These are phyloP conservation scores for Aspidiotus rigidus DNA, from an alignment of 2,888 invertebrate genomes.

Conservation along the genomic window DNA sequence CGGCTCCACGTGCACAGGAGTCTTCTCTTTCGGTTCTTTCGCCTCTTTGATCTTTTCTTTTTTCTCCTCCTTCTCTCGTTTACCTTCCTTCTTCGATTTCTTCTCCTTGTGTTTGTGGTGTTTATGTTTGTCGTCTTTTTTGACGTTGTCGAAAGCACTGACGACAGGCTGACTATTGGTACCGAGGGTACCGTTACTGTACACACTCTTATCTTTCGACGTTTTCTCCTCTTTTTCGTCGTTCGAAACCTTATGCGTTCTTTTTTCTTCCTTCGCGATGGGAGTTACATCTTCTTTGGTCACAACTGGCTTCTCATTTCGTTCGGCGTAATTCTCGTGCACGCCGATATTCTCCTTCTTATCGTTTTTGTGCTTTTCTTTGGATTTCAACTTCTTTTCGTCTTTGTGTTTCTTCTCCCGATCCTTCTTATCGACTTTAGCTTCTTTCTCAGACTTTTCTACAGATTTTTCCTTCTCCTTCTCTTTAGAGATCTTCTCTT, in stretches of 20 bases:
- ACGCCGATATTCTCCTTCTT: constrained; percentile 16
- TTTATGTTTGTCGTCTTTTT: constrained; percentile 26
- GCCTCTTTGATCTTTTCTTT: constrained; percentile 24
- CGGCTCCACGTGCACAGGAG: constrained; percentile 3
- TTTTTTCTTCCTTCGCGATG: constrained; percentile 18
- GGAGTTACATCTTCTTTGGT: constrained; percentile 12
- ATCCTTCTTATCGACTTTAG: constrained; percentile 28
- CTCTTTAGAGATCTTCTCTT: constrained; percentile 20
- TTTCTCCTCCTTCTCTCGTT: constrained; percentile 31
- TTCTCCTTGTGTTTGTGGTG: constrained; percentile 32
- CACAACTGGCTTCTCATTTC: constrained; percentile 9
- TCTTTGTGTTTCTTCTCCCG: constrained; percentile 31
- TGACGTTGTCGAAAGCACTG: neutral
- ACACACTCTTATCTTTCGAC: constrained; percentile 16
- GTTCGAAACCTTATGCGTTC: neutral
- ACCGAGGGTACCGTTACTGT: constrained; percentile 10
- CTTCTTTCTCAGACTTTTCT: constrained; percentile 20
- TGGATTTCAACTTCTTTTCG: constrained; percentile 27
- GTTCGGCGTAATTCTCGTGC: constrained; percentile 18
- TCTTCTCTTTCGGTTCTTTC: constrained; percentile 15
- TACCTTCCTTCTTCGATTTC: constrained; percentile 28
- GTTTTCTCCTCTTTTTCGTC: constrained; percentile 19
- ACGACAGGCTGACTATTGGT: constrained; percentile 5
- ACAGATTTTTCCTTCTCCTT: neutral
- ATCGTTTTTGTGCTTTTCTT: constrained; percentile 19